Percentiles rank a stretch among this genome's conserved stretches.
Conservation (phyloP, 2,888 invertebrate species). For the Actias luna region DNA sequence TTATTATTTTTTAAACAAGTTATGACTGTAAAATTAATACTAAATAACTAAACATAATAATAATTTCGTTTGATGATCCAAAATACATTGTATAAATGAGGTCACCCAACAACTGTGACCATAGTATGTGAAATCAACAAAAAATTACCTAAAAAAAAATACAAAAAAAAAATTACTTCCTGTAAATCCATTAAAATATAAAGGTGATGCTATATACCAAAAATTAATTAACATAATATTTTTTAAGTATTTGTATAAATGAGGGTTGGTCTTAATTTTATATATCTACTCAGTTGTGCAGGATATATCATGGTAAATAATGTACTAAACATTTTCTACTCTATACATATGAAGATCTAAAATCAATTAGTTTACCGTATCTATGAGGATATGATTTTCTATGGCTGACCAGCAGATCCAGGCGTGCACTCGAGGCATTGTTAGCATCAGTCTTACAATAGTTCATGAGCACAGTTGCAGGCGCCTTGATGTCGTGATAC, state of each 20-base stretch:
- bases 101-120: not conserved
- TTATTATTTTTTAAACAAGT: not conserved
- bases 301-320: too few relatives aligned
- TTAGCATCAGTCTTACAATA: slow-evolving; percentile 42
- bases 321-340: too few relatives aligned
- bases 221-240: too few relatives aligned
- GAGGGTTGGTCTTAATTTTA: too few relatives aligned
- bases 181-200: too few relatives aligned
- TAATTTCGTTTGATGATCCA: not conserved
- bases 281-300: too few relatives aligned
- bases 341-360: not conserved
- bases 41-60: not conserved
- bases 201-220: too few relatives aligned
- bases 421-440: slow-evolving; percentile 51
- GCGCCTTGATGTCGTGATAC: slow-evolving; percentile 69
- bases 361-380: not conserved
- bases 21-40: not conserved
- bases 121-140: not conserved
- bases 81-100: not conserved
- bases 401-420: slow-evolving; percentile 38
- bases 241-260: too few relatives aligned
- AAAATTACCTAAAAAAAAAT: not conserved
- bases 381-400: not conserved
- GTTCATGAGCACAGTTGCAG: slow-evolving; percentile 61
- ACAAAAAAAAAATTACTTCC: not conserved